These are phyloP conservation scores for Platichthys stellatus DNA, from an alignment of 2,113 vertebrate genomes.

Conservation along the genomic window DNA sequence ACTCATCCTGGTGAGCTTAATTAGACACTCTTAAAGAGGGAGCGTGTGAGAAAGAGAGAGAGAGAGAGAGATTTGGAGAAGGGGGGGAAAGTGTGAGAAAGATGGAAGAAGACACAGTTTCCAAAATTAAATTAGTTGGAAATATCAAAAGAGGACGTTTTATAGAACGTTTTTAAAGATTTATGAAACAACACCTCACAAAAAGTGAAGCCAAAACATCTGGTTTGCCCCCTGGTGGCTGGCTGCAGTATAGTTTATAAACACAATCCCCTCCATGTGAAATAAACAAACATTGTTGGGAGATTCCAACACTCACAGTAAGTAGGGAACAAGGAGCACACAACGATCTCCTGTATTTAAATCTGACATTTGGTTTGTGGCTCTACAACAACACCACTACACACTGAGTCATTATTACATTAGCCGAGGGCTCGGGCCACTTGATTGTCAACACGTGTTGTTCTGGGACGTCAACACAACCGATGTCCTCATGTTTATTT, in stretches of 20 bases:
- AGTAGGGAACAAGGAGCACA: neutral
- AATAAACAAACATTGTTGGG: too few species aligned
- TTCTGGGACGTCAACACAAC: neutral
- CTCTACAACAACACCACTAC: neutral
- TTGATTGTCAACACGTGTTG: neutral
- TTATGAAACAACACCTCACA: too few species aligned
- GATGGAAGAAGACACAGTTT: neutral
- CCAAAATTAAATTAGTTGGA: neutral
- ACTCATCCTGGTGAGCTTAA: conserved; percentile 31
- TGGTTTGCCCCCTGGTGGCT: too few species aligned
- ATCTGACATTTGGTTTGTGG: neutral
- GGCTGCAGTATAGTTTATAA: too few species aligned
- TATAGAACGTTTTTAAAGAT: neutral
- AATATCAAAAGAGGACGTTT: neutral
- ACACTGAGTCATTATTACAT: neutral
- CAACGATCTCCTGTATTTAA: neutral
- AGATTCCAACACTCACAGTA: too few species aligned
- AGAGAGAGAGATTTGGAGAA: neutral
- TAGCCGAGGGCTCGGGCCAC: neutral
- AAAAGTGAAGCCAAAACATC: too few species aligned
- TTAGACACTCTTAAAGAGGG: conserved; percentile 11
- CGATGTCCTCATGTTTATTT: neutral
- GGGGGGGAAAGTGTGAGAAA: conserved; percentile 10
- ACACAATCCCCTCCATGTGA: too few species aligned
- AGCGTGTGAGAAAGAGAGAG: neutral